Conservation (phyloP, 2,113 vertebrate species). For the Chaetura pelagica region DNA sequence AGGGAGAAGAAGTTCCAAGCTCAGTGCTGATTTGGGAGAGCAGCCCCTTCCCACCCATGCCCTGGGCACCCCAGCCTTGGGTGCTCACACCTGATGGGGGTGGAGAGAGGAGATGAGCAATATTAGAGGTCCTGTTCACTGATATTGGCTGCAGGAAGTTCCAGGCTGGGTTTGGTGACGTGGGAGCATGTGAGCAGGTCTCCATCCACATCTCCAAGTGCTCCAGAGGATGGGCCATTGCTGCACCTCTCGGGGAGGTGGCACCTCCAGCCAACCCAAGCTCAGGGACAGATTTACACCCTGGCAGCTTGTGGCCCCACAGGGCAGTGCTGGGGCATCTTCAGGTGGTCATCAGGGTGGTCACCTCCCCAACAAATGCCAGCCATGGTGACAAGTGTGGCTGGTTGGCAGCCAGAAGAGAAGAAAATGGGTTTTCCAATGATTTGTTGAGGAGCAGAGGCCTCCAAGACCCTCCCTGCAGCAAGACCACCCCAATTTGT, state of each 20-base stretch:
- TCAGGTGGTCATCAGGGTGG: background rate
- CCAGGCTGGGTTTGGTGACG: background rate
- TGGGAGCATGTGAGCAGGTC: background rate
- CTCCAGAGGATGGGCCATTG: fast-evolving
- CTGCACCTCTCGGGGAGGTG: fast-evolving
- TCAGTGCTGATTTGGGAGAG: background rate
- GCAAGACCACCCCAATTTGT: background rate
- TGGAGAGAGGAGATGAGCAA: background rate
- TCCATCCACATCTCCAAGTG: fast-evolving
- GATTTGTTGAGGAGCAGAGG: background rate
- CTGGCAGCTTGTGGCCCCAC: fast-evolving
- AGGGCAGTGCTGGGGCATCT: fast-evolving
- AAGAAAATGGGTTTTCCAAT: fast-evolving
- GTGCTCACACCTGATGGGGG: fast-evolving
- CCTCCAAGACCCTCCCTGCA: background rate
- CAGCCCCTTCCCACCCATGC: background rate
- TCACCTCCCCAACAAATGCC: fast-evolving
- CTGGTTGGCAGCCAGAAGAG: background rate
- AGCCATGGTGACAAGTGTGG: fast-evolving
- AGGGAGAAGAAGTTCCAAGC: background rate
- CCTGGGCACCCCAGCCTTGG: background rate
- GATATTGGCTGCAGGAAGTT: fast-evolving
- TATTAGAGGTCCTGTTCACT: background rate
- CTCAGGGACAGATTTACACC: background rate
- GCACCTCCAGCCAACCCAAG: fast-evolving